Evolutionary conservation across 2,888 invertebrate species (phyloP), one percentile per base, ranked within the genome.

Genomic region (Andrena bicolor): DNA sequence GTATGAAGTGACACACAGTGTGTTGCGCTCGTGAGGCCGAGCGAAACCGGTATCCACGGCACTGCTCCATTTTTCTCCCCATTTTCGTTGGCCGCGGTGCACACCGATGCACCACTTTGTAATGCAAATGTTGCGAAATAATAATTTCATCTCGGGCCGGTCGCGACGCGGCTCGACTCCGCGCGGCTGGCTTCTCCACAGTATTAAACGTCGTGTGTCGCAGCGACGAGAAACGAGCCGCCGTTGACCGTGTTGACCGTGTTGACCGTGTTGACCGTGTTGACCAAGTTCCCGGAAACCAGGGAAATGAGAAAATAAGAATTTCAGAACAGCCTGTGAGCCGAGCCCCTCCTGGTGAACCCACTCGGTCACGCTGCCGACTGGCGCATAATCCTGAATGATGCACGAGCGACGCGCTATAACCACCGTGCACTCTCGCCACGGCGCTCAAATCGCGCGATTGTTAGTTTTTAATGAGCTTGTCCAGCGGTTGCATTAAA

Each of bases 111-210:
- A 64, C 78, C 81, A 82, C 87, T 87, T 87, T 88, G 89, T 87
- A 81, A 88, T 88, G 89, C 88, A 89, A 89, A 88, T 88, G 82
- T 76, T 83, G 78, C 89, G 76, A 88, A 88, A 87, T 88, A 88
- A 88, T 87, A 87, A 88, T 86, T 81, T 80, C 74, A 53, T 76
- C 70, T 53, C 48, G 41, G 53, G 60, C 65, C 53, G 60, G 10
- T n/a, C 41, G 32, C 26, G 8, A 53, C n/a, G 10, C 32, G 60
- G 6, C 26, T 5, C 35, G 6, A 26, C 28, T 16, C 32, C 6
- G 1, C 61, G 35, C 7, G 20, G 23, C 16, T 23, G 28, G 32
- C 68, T 8, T 16, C 16, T 41, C 32, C 56, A 70, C 58, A 30
- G 66, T 82, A 83, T 83, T 83, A 83, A 83, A 74, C 65, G 77